Base-by-base conservation (phyloP, 1,140 invertebrate genomes). In the Oppia nitens region DNA sequence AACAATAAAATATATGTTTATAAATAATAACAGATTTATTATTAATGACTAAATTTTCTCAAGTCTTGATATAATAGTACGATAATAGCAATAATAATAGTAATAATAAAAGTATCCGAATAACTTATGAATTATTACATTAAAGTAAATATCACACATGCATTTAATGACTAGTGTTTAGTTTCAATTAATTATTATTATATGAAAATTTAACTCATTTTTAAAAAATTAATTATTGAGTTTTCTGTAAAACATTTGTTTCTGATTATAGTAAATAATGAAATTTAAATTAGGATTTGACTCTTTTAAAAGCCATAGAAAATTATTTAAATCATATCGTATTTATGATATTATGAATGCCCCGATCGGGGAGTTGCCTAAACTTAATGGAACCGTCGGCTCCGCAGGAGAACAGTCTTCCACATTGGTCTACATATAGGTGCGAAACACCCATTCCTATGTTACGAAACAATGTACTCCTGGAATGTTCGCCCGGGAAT, bases 321-420 rank as follows among this genome's bases (percentile, higher is more conserved):
- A n/a, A 27, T 6, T 27, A 25, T 27, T 28, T 56, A 14, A 2
- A 25, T 49, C n/a, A 47, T 49, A n/a, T n/a, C 17, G 14, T 40
- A 57, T 21, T 23, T 28, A 25, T 26, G 47, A 32, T 14, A 47
- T 52, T 64, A 47, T 64, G 65, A 60, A 66, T 66, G 49, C 72
- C 71, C 58, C 81, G 76, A 67, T 85, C 82, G 21, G 88, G 86
- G 64, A 96, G 75, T 69, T 87, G 83, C 63, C 92, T 78, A 66
- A 98, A 85, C 78, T 98, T 98, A 81, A 99, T 88, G 47, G 92
- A 96, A 64, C 93, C 94, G 76, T 99, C 95, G 32, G 92, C 91
- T 56, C 95, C 95, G 72, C 94, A 98, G 1, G 93, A 98, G 75
- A 93, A 98, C 63, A 99, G 74, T 59, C 93, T 80, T 3, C 81